These are phyloP conservation scores for Saccopteryx bilineata DNA, from an alignment of 2,113 vertebrate genomes.

Conservation along the genomic window DNA sequence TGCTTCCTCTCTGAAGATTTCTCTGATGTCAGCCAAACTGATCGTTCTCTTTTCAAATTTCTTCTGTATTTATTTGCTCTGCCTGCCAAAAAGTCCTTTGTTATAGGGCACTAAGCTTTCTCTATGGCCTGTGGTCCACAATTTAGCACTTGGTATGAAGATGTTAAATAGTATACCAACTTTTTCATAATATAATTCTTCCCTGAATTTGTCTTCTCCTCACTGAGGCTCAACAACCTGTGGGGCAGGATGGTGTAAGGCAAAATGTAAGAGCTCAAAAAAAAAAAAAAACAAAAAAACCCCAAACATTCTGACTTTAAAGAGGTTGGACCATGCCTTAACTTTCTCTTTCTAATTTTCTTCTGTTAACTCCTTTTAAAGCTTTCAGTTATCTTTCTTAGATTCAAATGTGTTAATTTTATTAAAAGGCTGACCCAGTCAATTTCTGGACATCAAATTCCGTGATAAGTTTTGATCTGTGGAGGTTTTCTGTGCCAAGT, in stretches of 20 bases:
- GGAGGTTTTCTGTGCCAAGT: conserved; percentile 35
- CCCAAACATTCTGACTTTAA: neutral
- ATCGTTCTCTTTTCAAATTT: conserved; percentile 7
- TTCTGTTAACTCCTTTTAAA: neutral
- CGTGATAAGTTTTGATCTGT: neutral
- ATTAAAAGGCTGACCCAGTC: neutral
- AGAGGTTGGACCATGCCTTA: neutral
- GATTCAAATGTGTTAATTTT: conserved; percentile 34
- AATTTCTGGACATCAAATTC: conserved; percentile 37
- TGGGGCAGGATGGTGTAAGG: neutral
- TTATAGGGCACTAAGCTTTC: neutral
- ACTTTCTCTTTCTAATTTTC: neutral
- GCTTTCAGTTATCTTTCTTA: conserved; percentile 16
- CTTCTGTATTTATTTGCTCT: neutral
- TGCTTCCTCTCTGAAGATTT: neutral
- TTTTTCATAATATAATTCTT: conserved; percentile 51
- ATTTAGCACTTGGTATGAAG: neutral
- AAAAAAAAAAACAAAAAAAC: neutral
- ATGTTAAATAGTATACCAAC: neutral
- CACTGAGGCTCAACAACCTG: neutral
- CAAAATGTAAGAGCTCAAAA: neutral
- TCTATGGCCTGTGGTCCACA: neutral
- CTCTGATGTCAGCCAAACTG: neutral
- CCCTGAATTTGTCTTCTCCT: neutral
- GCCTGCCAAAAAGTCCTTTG: neutral